Percentiles rank a stretch among this genome's conserved stretches.
Conservation (phyloP, 2,888 invertebrate genomes). For the Pyrochroa serraticornis region DNA sequence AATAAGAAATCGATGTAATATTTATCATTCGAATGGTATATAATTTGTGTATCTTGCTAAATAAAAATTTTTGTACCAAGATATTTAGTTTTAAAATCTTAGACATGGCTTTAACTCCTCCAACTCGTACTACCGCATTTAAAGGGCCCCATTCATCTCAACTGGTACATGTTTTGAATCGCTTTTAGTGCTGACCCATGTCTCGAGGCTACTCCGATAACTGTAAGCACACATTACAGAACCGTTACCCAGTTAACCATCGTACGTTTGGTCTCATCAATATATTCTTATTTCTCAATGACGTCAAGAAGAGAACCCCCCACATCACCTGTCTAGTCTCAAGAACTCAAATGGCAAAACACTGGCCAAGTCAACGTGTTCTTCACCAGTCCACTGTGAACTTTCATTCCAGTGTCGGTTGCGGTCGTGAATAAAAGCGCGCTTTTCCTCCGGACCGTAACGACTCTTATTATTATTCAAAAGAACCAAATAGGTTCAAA, state of each 20-base stretch:
- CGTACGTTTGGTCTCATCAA: slow-evolving; percentile 27
- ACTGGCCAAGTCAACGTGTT: slow-evolving; percentile 16
- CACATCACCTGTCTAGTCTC: slow-evolving; percentile 31
- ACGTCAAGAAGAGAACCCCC: slow-evolving; percentile 22
- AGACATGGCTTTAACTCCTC: too few species aligned
- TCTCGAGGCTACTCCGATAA: slow-evolving; percentile 8
- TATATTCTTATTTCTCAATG: slow-evolving; percentile 13
- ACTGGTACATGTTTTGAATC: too few species aligned
- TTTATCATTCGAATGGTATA: too few species aligned
- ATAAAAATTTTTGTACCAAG: too few species aligned
- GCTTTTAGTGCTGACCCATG: slow-evolving; percentile 3
- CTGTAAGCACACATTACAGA: slow-evolving; percentile 11
- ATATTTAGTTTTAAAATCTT: too few species aligned
- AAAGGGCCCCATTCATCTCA: too few species aligned
- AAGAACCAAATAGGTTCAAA: too few species aligned
- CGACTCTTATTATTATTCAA: too few species aligned
- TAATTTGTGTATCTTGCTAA: too few species aligned
- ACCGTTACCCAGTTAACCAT: slow-evolving; percentile 24
- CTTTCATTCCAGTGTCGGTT: slow-evolving; percentile 28
- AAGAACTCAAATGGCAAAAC: slow-evolving; percentile 28
- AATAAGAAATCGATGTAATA: too few species aligned
- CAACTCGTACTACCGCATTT: too few species aligned
- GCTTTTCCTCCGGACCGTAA: not conserved
- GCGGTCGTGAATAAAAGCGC: slow-evolving; percentile 7
- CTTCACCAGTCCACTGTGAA: slow-evolving; percentile 14